Evolutionary conservation across 2,113 vertebrate genomes (phyloP).

Genomic region (Octodon degus): DNA sequence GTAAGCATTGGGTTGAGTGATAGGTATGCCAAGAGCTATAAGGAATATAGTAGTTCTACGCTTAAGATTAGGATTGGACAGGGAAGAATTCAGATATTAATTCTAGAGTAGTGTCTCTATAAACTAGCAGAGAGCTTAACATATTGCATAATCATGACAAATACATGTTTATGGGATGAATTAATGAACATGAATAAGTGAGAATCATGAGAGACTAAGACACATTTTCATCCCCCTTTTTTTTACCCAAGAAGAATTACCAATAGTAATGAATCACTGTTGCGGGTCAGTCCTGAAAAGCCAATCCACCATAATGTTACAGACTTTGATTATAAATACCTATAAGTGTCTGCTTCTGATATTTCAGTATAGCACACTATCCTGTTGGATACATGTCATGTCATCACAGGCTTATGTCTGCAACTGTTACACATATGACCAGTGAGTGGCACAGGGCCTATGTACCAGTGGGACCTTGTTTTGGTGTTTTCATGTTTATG

Average conservation of each 20-base stretch:
- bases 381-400: neutral
- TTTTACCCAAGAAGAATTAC: neutral
- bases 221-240: neutral
- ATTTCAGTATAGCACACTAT: neutral
- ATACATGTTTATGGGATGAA: neutral
- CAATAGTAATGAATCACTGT: neutral
- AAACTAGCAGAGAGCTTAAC: neutral
- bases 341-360: neutral
- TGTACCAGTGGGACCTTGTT: neutral
- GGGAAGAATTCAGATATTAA: neutral
- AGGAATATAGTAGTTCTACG: neutral
- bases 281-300: neutral
- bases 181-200: neutral
- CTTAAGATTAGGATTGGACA: neutral
- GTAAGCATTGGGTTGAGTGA: neutral
- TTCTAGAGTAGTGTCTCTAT: neutral
- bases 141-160: neutral
- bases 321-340: neutral
- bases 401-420: neutral
- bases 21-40: neutral
- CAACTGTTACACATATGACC: neutral
- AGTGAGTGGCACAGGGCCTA: neutral
- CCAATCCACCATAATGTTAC: neutral
- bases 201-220: neutral
- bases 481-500: neutral